These are phyloP conservation scores for Brachionichthys hirsutus DNA, from an alignment of 2,113 vertebrate genomes.

Conservation along the genomic window DNA sequence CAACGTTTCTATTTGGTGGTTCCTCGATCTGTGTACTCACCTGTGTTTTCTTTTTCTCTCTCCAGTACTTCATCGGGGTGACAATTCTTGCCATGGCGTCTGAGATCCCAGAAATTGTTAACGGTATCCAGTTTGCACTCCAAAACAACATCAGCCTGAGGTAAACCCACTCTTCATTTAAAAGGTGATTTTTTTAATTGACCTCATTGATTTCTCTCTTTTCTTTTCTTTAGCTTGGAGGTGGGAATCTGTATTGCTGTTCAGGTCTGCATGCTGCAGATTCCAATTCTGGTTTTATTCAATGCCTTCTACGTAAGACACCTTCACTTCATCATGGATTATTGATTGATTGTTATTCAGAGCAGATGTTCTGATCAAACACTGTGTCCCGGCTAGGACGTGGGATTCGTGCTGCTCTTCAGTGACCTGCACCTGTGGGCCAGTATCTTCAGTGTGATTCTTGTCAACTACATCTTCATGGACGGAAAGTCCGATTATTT, in stretches of 20 bases:
- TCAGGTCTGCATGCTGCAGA: constrained; percentile 93
- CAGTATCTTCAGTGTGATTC: constrained; percentile 87
- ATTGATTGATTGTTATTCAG: constrained; percentile 11
- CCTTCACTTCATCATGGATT: background rate
- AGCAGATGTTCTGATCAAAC: background rate
- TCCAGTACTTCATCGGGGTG: constrained; percentile 87
- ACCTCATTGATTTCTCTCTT: background rate
- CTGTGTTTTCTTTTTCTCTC: constrained; percentile 2
- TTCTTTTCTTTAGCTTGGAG: constrained; percentile 78
- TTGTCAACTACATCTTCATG: constrained; percentile 87
- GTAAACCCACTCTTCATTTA: constrained; percentile 53
- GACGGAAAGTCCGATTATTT: constrained; percentile 89
- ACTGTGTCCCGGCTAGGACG: constrained; percentile 65
- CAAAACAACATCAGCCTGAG: constrained; percentile 90
- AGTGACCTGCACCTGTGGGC: constrained; percentile 81
- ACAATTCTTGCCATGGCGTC: constrained; percentile 87
- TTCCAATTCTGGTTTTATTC: constrained; percentile 87
- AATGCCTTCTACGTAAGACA: constrained; percentile 86
- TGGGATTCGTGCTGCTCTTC: constrained; percentile 82
- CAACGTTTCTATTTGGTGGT: background rate
- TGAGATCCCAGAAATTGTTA: constrained; percentile 88
- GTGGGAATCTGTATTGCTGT: constrained; percentile 88
- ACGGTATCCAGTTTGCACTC: constrained; percentile 89
- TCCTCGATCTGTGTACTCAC: background rate
- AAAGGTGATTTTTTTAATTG: background rate